Conservation (phyloP, 2,113 vertebrate species). For the Thamnaconus septentrionalis region DNA sequence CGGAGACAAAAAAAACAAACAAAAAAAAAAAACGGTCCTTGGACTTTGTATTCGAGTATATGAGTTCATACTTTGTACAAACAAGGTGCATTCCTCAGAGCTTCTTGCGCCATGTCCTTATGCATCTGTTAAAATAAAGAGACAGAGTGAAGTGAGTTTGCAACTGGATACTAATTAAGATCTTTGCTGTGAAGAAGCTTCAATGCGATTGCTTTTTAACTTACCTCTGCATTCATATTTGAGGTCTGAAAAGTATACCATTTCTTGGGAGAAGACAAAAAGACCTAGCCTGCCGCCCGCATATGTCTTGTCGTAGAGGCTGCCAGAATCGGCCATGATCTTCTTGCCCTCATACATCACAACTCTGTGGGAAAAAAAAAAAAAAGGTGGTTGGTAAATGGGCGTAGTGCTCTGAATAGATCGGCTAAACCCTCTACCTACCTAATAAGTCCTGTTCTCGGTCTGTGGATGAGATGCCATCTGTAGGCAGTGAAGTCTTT, state of each 20-base stretch:
- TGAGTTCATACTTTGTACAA: constrained; percentile 78
- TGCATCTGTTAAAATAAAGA: constrained; percentile 78
- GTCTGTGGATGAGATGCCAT: constrained; percentile 96
- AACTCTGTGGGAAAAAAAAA: constrained; percentile 77
- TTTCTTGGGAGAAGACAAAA: constrained; percentile 99
- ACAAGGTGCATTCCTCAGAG: constrained; percentile 88
- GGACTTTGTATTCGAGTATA: constrained; percentile 72
- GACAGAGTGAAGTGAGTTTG: neutral
- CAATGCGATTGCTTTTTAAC: constrained; percentile 8
- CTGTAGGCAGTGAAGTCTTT: constrained; percentile 99
- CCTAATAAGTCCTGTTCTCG: constrained; percentile 96
- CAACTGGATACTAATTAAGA: too few species aligned
- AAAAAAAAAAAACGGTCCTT: constrained; percentile 71
- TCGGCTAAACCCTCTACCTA: constrained; percentile 45
- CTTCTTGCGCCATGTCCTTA: constrained; percentile 79
- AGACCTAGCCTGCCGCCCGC: constrained; percentile 94
- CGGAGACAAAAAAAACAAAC: constrained; percentile 60
- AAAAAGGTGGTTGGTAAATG: neutral
- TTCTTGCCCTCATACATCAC: constrained; percentile 99
- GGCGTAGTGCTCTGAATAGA: neutral
- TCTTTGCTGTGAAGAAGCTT: too few species aligned
- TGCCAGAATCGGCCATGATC: constrained; percentile 98
- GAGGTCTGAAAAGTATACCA: constrained; percentile 99
- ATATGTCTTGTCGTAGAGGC: constrained; percentile 97
- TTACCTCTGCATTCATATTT: constrained; percentile 99